Percentiles rank a stretch among this genome's conserved stretches.
Evolutionary conservation across 2,113 vertebrate genomes (phyloP).

Genomic region (Xiphorhynchus elegans): DNA sequence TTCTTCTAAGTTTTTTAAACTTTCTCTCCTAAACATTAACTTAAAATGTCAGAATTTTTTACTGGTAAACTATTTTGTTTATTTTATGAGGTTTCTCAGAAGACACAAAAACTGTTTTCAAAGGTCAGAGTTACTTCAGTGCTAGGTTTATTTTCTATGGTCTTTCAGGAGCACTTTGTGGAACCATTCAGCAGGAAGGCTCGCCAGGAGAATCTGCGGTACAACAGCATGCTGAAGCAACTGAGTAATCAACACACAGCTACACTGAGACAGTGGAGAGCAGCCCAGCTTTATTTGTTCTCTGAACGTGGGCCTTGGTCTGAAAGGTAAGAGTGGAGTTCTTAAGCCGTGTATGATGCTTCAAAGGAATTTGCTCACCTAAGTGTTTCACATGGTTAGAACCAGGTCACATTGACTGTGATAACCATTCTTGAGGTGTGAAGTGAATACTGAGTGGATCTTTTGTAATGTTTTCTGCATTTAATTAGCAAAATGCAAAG

Average conservation of each 20-base stretch:
- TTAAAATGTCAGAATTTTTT: neutral
- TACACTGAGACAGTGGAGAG: slow-evolving; percentile 88
- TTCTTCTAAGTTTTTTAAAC: neutral
- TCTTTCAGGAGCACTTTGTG: slow-evolving; percentile 88
- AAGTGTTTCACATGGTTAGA: neutral
- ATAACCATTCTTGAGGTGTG: neutral
- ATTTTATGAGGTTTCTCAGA: neutral
- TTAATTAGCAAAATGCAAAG: neutral
- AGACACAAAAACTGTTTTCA: neutral
- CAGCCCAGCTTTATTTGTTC: slow-evolving; percentile 84
- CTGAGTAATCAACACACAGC: slow-evolving; percentile 84
- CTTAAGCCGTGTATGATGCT: neutral
- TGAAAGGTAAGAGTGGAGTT: slow-evolving; percentile 78
- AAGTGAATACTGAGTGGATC: neutral
- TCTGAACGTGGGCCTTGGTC: slow-evolving; percentile 95
- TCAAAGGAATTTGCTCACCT: neutral
- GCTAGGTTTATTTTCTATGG: neutral
- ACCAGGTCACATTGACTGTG: neutral
- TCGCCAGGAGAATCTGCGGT: slow-evolving; percentile 92
- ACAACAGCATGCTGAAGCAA: slow-evolving; percentile 95
- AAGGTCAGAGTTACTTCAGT: neutral
- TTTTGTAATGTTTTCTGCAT: neutral
- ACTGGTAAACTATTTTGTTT: neutral
- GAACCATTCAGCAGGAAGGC: slow-evolving; percentile 91
- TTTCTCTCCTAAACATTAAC: neutral